Conservation (phyloP, 2,797 vertebrate species). For the Crenuchus spilurus region DNA sequence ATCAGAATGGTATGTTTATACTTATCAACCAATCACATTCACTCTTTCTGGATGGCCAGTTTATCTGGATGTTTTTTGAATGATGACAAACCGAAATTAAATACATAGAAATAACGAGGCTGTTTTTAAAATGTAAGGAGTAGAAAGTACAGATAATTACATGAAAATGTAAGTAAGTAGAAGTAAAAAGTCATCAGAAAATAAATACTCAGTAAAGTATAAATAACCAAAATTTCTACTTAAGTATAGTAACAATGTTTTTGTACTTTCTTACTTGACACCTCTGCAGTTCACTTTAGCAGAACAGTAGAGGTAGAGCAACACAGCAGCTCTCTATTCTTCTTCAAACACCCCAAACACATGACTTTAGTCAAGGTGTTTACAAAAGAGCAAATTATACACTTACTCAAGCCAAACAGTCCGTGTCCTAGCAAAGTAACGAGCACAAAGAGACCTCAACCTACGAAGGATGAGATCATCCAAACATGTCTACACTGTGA, state of each 20-base stretch:
- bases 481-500: neutral
- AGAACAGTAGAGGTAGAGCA: neutral
- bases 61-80: too few species aligned
- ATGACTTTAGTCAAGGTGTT: slow-evolving; percentile 58
- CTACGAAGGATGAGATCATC: neutral
- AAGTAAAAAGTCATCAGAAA: too few species aligned
- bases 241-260: neutral
- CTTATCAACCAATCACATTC: too few species aligned
- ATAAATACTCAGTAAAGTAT: too few species aligned
- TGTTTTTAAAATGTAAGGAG: too few species aligned
- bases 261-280: slow-evolving; percentile 38
- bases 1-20: too few species aligned
- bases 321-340: neutral
- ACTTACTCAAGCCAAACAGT: neutral
- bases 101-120: too few species aligned
- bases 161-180: too few species aligned
- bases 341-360: slow-evolving; percentile 22
- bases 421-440: neutral
- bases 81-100: too few species aligned
- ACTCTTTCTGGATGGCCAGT: too few species aligned
- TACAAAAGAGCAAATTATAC: slow-evolving; percentile 37
- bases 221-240: too few species aligned
- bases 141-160: too few species aligned
- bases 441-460: neutral
- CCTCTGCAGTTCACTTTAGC: neutral